Conservation (phyloP, 2,888 invertebrate genomes). For the Lottia gigantea region DNA sequence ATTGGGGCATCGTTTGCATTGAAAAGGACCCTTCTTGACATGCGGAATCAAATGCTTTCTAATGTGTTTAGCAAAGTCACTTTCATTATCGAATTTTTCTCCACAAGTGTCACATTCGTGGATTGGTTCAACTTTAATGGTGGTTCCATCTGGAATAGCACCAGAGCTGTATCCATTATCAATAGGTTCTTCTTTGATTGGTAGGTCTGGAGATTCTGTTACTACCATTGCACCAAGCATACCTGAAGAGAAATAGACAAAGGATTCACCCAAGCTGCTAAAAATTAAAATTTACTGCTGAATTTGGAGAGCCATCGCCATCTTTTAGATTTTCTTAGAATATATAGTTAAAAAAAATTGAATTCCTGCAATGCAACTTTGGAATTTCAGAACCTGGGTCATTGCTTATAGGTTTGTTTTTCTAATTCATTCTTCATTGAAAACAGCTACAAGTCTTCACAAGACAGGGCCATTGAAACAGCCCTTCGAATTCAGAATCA, state of each 20-base stretch:
- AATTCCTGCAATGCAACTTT: no score
- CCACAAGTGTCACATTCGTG: constrained; percentile 46
- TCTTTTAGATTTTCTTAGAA: no score
- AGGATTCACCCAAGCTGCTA: background rate
- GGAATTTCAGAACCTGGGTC: no score
- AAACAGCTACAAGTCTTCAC: no score
- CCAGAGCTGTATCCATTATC: background rate
- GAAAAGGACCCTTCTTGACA: constrained; percentile 15
- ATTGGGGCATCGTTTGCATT: background rate
- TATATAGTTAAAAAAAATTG: no score
- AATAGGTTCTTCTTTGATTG: background rate
- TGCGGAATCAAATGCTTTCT: constrained; percentile 41
- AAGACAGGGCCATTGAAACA: no score
- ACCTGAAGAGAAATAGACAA: constrained; percentile 16
- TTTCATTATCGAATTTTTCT: constrained; percentile 37
- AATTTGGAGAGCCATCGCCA: no score
- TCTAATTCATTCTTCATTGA: no score
- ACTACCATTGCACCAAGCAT: constrained; percentile 11
- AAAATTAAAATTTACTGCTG: no score
- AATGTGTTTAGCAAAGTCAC: constrained; percentile 47
- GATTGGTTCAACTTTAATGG: constrained; percentile 23
- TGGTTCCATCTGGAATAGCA: background rate
- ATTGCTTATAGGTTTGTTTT: no score
- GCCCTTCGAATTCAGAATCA: no score
- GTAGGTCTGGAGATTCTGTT: background rate